Conservation (phyloP, 64 coral and sea anemone genomes). For the Anthopleura sola region DNA sequence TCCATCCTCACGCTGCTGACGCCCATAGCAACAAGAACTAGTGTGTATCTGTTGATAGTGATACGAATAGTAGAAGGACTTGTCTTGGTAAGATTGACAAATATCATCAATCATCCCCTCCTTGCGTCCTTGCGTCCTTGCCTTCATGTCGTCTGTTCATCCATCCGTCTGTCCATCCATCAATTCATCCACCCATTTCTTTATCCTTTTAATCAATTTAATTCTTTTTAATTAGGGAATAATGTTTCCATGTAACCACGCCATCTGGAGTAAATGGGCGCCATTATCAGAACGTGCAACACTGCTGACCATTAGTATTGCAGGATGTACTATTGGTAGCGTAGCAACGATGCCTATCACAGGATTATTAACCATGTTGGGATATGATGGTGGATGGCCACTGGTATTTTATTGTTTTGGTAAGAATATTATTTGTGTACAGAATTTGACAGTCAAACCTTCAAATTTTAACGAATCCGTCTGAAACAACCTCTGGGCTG, state of each 20-base stretch:
- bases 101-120: neutral
- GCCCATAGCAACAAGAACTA: conserved; percentile 52
- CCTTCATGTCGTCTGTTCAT: too few species aligned
- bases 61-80: conserved; percentile 65
- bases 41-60: conserved; percentile 51
- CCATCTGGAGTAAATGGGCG: conserved; percentile 81
- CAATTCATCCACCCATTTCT: neutral
- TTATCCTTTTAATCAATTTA: too few species aligned
- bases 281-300: conserved; percentile 58
- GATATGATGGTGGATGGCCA: conserved; percentile 65
- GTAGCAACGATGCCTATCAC: conserved; percentile 62
- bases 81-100: conserved; percentile 53
- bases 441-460: neutral
- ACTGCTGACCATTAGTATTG: conserved; percentile 50
- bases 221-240: conserved; percentile 38
- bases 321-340: conserved; percentile 23
- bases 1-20: conserved; percentile 65
- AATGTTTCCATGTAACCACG: conserved; percentile 65
- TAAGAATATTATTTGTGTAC: neutral
- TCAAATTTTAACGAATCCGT: too few species aligned
- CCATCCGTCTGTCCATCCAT: neutral
- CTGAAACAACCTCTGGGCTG: too few species aligned
- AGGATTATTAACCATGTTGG: conserved; percentile 53
- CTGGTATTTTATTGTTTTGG: conserved; percentile 9
- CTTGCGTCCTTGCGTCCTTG: neutral